A percentile compares a stretch with the other conserved stretches of the same genome.
These are phyloP conservation scores for Talpa occidentalis DNA, from an alignment of 2,113 vertebrate species.

Conservation along the genomic window DNA sequence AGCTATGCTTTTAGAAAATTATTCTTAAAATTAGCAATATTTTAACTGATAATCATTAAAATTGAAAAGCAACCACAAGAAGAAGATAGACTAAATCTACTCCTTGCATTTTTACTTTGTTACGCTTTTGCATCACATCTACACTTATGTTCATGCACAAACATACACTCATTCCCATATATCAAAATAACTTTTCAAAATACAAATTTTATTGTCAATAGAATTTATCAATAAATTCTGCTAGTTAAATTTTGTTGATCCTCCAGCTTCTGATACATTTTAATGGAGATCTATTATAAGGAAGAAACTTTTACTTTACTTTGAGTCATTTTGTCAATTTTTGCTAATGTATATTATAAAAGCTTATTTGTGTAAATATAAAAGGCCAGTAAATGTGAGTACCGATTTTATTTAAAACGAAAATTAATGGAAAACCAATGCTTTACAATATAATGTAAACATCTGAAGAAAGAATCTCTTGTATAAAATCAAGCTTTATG, in stretches of 20 bases:
- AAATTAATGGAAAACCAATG: neutral
- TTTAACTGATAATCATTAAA: neutral
- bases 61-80: neutral
- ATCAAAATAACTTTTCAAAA: neutral
- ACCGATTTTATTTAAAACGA: neutral
- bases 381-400: neutral
- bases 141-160: too few species aligned
- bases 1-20: neutral
- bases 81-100: neutral
- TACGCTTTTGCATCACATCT: neutral
- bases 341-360: neutral
- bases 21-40: slow-evolving; percentile 1
- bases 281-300: neutral
- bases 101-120: neutral
- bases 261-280: neutral
- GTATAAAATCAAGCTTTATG: neutral
- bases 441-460: neutral
- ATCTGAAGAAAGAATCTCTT: neutral
- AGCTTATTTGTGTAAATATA: neutral
- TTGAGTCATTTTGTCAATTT: neutral
- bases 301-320: neutral
- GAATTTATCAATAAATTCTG: neutral
- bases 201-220: neutral
- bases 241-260: neutral
- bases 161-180: neutral